Evolutionary conservation across 2,888 invertebrate genomes (phyloP).

Genomic region (Apantesis nais): DNA sequence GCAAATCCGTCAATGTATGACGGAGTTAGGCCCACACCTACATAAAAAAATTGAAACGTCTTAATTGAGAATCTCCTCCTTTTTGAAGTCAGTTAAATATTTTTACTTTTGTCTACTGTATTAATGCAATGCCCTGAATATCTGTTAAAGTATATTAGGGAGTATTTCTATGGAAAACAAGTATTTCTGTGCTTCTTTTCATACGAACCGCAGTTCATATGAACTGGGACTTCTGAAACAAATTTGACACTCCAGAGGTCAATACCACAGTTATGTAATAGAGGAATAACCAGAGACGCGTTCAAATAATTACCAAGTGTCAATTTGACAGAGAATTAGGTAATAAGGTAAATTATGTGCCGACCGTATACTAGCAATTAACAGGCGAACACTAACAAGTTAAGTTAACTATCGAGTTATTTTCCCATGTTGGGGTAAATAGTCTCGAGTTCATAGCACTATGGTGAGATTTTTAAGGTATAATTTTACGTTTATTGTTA

Average conservation of each 20-base stretch:
- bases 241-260: neutral
- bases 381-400: slow-evolving; percentile 6
- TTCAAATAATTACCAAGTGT: neutral
- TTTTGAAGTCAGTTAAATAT: no score
- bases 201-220: no score
- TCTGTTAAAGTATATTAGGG: no score
- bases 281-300: neutral
- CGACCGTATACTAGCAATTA: slow-evolving; percentile 1
- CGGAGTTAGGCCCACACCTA: no score
- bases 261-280: neutral
- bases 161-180: no score
- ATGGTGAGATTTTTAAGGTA: neutral
- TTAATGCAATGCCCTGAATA: no score
- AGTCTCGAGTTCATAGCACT: neutral
- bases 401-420: slow-evolving; percentile 2
- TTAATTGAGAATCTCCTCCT: no score
- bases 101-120: no score
- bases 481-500: neutral
- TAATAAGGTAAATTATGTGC: neutral
- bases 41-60: no score
- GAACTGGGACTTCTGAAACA: neutral
- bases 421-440: neutral
- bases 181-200: no score
- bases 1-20: no score
- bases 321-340: neutral